A percentile compares a stretch with the other conserved stretches of the same genome.
These are phyloP conservation scores for Acrobasis suavella DNA, from an alignment of 2,888 invertebrate genomes.

Conservation along the genomic window DNA sequence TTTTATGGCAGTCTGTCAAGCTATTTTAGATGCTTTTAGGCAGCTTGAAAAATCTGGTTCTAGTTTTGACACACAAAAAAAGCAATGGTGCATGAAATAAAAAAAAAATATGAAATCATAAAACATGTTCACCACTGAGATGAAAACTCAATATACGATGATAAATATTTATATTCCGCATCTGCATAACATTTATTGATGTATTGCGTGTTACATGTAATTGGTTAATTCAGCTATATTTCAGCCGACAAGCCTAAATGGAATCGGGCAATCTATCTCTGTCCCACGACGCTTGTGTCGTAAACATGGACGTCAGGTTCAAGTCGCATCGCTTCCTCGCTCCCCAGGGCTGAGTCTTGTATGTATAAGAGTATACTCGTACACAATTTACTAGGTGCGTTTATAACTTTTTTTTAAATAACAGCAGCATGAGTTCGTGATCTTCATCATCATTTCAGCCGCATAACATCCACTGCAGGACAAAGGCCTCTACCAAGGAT, in stretches of 20 bases:
- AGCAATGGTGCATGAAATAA: background rate
- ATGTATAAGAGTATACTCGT: too few relatives aligned
- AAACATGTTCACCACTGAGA: background rate
- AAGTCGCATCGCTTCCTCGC: constrained; percentile 47
- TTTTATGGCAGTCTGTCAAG: too few relatives aligned
- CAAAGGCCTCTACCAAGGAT: too few relatives aligned
- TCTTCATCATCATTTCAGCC: too few relatives aligned
- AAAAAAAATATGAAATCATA: constrained; percentile 2
- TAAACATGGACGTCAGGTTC: constrained; percentile 52
- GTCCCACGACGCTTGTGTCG: constrained; percentile 52
- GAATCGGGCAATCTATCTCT: constrained; percentile 55
- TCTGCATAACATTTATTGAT: constrained; percentile 25
- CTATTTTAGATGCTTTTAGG: too few relatives aligned
- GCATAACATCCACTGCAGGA: too few relatives aligned
- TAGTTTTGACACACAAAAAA: too few relatives aligned
- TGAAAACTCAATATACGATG: background rate
- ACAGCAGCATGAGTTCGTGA: too few relatives aligned
- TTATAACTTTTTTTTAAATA: too few relatives aligned
- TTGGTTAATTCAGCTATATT: constrained; percentile 46
- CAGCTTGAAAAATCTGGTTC: too few relatives aligned
- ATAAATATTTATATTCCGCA: constrained; percentile 5
- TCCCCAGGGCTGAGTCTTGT: constrained; percentile 27
- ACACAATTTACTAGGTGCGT: too few relatives aligned
- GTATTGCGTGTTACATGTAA: constrained; percentile 36
- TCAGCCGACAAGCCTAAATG: constrained; percentile 47